Evolutionary conservation across 2,797 vertebrate species (phyloP).

Genomic region (Microctenopoma stevenorrisi): DNA sequence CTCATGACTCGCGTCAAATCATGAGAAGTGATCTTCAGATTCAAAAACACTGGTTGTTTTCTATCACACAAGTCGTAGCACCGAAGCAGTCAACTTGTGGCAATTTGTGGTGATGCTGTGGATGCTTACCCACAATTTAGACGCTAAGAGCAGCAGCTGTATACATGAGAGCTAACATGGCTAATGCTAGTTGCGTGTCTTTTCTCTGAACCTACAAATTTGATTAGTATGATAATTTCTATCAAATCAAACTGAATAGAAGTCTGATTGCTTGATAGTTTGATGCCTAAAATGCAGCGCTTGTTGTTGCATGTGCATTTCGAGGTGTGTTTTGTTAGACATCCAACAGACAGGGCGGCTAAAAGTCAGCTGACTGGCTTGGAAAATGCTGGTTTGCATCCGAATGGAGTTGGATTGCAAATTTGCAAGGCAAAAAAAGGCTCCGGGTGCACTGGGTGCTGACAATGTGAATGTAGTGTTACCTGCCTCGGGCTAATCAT

Average conservation of each 20-base stretch:
- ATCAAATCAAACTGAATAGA: not conserved
- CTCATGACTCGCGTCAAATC: slow-evolving; percentile 60
- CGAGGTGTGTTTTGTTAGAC: slow-evolving; percentile 3
- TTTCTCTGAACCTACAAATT: not conserved
- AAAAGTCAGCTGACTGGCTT: slow-evolving; percentile 35
- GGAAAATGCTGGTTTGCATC: slow-evolving; percentile 69
- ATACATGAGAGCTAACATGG: no score
- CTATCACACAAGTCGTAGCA: not conserved
- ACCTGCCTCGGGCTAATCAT: slow-evolving; percentile 40
- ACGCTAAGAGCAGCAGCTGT: not conserved
- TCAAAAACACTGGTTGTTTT: slow-evolving; percentile 5
- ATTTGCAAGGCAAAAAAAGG: slow-evolving; percentile 79
- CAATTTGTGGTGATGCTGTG: not conserved
- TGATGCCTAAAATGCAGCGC: not conserved
- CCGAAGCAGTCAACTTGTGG: not conserved
- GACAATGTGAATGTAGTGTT: slow-evolving; percentile 55
- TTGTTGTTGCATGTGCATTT: not conserved
- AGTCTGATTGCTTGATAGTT: not conserved
- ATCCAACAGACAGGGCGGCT: slow-evolving; percentile 8
- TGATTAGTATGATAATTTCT: not conserved
- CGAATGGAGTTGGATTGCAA: slow-evolving; percentile 47
- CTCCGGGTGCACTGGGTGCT: slow-evolving; percentile 37
- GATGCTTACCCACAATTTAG: not conserved
- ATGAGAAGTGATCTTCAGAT: slow-evolving; percentile 11
- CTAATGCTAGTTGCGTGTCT: not conserved